Conservation (phyloP, 2,888 invertebrate genomes). For the Eudasyphora cyanicolor region DNA sequence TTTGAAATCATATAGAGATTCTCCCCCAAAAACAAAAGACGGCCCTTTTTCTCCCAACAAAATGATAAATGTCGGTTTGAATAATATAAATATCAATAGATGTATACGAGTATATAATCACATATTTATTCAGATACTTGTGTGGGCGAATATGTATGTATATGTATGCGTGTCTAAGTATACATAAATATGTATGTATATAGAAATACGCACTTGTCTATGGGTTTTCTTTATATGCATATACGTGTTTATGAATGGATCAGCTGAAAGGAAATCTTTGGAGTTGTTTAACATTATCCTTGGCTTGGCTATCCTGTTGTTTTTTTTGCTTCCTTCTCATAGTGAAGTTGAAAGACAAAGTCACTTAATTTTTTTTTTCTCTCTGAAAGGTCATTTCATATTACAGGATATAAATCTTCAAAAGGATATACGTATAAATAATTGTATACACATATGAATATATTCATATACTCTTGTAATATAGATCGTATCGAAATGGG, state of each 20-base stretch:
- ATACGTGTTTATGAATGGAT: neutral
- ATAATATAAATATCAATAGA: conserved; percentile 12
- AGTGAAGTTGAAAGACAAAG: neutral
- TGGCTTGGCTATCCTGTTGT: too few relatives aligned
- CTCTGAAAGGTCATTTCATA: neutral
- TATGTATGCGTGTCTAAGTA: too few relatives aligned
- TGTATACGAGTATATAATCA: neutral
- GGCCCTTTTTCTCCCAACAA: too few relatives aligned
- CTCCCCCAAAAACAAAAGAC: too few relatives aligned
- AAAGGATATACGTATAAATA: neutral
- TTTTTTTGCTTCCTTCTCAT: neutral
- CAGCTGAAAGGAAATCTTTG: neutral
- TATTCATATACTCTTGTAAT: too few relatives aligned
- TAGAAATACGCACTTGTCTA: too few relatives aligned
- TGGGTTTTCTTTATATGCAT: too few relatives aligned
- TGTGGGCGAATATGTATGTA: neutral
- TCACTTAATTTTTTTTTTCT: neutral
- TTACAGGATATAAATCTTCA: conserved; percentile 13
- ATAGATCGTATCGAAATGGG: too few relatives aligned
- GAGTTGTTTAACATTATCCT: neutral
- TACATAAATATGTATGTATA: too few relatives aligned
- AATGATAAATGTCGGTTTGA: too few relatives aligned
- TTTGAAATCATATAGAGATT: too few relatives aligned
- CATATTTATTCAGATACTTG: conserved; percentile 13
- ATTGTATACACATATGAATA: neutral